Conservation (phyloP, 2,797 vertebrate genomes). For the Enteromius anoplus region DNA sequence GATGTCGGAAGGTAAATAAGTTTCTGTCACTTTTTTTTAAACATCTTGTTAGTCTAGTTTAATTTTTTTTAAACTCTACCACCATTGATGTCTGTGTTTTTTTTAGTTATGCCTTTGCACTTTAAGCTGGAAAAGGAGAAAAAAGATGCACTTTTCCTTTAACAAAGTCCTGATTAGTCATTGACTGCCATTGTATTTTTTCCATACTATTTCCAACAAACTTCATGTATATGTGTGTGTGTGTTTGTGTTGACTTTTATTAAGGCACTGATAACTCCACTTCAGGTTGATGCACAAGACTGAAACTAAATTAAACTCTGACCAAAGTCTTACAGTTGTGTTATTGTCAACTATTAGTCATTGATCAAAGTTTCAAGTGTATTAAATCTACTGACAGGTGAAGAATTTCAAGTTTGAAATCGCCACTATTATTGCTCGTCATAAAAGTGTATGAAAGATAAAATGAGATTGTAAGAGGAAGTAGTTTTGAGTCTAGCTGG, state of each 20-base stretch:
- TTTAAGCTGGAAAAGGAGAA: neutral
- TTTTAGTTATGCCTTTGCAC: neutral
- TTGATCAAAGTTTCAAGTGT: neutral
- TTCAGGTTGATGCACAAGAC: neutral
- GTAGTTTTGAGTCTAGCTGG: neutral
- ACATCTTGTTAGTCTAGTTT: constrained; percentile 13
- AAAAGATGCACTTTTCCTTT: neutral
- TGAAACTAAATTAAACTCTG: neutral
- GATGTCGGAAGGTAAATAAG: neutral
- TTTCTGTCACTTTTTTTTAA: constrained; percentile 11
- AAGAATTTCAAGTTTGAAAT: constrained; percentile 9
- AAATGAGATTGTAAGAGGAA: neutral
- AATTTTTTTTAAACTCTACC: no score
- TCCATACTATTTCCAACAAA: neutral
- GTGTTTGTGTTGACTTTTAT: neutral
- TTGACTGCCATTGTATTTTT: neutral
- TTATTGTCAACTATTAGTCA: constrained; percentile 13
- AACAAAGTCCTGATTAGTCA: neutral
- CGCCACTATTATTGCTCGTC: neutral
- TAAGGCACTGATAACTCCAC: neutral
- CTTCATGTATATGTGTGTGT: no score
- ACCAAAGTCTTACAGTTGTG: neutral
- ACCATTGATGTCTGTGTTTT: neutral
- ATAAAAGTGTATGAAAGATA: neutral
- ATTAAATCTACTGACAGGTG: constrained; percentile 5